These are phyloP conservation scores for Australoheros scitulus DNA, from an alignment of 2,113 vertebrate genomes.

Conservation along the genomic window DNA sequence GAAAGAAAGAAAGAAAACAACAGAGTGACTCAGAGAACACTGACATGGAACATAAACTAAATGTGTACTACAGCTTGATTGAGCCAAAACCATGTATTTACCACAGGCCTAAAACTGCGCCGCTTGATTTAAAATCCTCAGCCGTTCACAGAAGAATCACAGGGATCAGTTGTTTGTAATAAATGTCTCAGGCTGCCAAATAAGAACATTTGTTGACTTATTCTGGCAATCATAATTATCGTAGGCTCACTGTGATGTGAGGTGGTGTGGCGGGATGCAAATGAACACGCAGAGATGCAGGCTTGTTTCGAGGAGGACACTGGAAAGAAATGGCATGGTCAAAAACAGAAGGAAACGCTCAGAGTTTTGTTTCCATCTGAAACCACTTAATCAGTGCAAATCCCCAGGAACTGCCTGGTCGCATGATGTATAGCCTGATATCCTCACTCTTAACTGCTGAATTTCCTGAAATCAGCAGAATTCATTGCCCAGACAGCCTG, in stretches of 20 bases:
- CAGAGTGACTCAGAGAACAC: constrained; percentile 21
- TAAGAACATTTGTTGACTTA: constrained; percentile 43
- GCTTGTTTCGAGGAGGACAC: constrained; percentile 16
- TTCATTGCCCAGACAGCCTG: constrained; percentile 19
- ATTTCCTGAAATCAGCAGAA: constrained; percentile 56
- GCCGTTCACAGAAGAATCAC: constrained; percentile 21
- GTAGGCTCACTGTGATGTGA: constrained; percentile 3
- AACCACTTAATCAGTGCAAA: constrained; percentile 64
- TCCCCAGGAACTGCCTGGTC: constrained; percentile 30
- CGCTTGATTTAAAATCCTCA: constrained; percentile 5
- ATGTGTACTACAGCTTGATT: neutral
- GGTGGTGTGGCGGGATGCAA: neutral
- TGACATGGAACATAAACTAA: constrained; percentile 27
- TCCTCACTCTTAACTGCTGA: constrained; percentile 54
- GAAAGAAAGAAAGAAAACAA: constrained; percentile 30
- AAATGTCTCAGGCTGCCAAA: constrained; percentile 38
- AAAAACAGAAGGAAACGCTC: constrained; percentile 24
- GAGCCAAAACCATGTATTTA: constrained; percentile 18
- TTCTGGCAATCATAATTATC: constrained; percentile 55
- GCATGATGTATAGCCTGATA: constrained; percentile 35
- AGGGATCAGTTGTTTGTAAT: constrained; percentile 25
- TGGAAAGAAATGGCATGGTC: constrained; percentile 45
- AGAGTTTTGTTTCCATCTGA: constrained; percentile 47
- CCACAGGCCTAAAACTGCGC: constrained; percentile 10
- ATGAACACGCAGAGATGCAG: neutral